Percentiles rank a stretch among this genome's conserved stretches.
phyloP scores from a whole-genome alignment of 2,113 vertebrate species.

The Brevimyrus niger region DNA sequence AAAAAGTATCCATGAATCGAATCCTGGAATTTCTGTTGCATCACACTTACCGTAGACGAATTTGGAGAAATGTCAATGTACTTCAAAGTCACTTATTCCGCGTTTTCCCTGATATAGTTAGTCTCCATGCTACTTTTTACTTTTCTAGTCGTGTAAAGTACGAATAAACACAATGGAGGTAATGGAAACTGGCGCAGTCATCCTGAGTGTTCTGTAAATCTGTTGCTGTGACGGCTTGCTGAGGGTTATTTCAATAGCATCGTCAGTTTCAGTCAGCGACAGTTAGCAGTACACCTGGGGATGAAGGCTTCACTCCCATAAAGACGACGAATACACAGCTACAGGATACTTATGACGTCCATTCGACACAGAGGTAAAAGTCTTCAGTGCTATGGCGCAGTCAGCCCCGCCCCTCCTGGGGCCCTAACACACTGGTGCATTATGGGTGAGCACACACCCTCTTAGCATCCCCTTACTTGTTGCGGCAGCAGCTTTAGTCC shows the following conservation, averaged over 20 bases:
- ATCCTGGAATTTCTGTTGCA: not conserved
- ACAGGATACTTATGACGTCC: not conserved
- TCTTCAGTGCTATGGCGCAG: not conserved
- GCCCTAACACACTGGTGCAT: not conserved
- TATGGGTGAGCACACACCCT: not conserved
- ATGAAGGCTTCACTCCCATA: not conserved
- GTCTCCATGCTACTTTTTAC: not conserved
- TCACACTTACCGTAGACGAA: not conserved
- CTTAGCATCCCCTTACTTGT: constrained; percentile 66
- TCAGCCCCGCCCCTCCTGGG: not conserved
- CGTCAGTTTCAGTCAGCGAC: not conserved
- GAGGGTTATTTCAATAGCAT: not conserved
- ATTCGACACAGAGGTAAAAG: not conserved
- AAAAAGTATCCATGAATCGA: not conserved
- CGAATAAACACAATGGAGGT: not conserved
- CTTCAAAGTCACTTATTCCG: not conserved
- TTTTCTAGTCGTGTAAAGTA: not conserved
- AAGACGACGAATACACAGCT: not conserved
- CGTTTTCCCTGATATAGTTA: not conserved
- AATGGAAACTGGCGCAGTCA: not conserved
- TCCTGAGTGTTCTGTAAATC: not conserved
- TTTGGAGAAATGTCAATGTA: not conserved
- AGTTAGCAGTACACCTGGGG: not conserved
- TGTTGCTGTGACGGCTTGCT: not conserved
- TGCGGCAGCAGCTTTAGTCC: constrained; percentile 86